These are phyloP conservation scores for Didymodactylos carnosus DNA, from an alignment of 2,888 invertebrate genomes.

Conservation along the genomic window DNA sequence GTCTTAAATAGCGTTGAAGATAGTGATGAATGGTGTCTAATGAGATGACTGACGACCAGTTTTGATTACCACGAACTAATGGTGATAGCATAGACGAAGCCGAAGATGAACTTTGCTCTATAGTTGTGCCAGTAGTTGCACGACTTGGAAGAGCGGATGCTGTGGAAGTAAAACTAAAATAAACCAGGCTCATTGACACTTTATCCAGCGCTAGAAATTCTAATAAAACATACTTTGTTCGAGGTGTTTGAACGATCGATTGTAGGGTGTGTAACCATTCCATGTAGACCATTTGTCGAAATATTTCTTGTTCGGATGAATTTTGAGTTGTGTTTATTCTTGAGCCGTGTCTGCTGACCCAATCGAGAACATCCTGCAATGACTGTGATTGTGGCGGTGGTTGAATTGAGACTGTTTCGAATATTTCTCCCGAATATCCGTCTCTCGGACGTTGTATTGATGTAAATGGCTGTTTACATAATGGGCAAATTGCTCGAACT, in stretches of 20 bases:
- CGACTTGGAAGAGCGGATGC: not conserved
- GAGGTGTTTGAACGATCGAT: not conserved
- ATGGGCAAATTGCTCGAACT: constrained; percentile 74
- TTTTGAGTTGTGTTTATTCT: not conserved
- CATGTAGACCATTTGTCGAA: not conserved
- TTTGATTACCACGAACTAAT: not conserved
- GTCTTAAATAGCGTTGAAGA: not conserved
- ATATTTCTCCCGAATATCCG: not conserved
- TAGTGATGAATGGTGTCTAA: not conserved
- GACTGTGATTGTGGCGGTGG: not conserved
- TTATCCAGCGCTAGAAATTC: too few relatives aligned
- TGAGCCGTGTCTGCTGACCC: not conserved
- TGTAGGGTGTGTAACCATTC: not conserved
- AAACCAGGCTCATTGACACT: too few relatives aligned
- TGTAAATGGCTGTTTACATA: constrained; percentile 57
- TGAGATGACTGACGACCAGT: not conserved
- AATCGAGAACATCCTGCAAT: not conserved
- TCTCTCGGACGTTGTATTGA: not conserved
- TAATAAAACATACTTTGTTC: not conserved
- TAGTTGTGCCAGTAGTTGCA: too few relatives aligned
- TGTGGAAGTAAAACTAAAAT: not conserved
- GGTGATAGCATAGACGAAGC: too few relatives aligned
- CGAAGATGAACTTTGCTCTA: too few relatives aligned
- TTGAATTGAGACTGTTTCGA: not conserved
- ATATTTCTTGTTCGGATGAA: not conserved